Percentiles rank a stretch among this genome's conserved stretches.
phyloP scores from a whole-genome alignment of 2,888 invertebrate species.

The Nymphalis urticae region DNA sequence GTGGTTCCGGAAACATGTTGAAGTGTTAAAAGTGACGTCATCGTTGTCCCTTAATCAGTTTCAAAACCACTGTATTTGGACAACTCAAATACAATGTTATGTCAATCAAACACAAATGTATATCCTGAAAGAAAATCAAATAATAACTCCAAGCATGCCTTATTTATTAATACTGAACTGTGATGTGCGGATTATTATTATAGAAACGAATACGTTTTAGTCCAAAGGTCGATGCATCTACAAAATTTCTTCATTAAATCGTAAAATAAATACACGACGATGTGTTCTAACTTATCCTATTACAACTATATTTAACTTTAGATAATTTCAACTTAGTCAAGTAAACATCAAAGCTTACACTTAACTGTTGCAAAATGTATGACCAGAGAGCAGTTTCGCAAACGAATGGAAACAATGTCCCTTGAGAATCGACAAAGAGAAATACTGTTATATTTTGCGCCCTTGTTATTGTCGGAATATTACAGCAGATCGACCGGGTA shows the following conservation, averaged over 20 bases:
- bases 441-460: slow-evolving; percentile 25
- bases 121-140: no score
- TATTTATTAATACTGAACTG: no score
- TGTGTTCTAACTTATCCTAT: slow-evolving; percentile 1
- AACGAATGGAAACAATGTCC: slow-evolving; percentile 29
- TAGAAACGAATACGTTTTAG: no score
- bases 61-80: no score
- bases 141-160: no score
- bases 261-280: background rate
- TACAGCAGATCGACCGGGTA: no score
- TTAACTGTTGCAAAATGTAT: slow-evolving; percentile 32
- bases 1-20: no score
- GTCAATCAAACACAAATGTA: no score
- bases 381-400: slow-evolving; percentile 26
- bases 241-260: background rate
- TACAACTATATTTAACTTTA: background rate
- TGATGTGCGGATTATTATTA: no score
- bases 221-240: background rate
- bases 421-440: slow-evolving; percentile 27
- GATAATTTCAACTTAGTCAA: slow-evolving; percentile 5
- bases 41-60: no score
- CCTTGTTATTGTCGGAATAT: slow-evolving; percentile 1
- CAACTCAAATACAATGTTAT: no score
- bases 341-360: slow-evolving; percentile 6
- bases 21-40: no score